Evolutionary conservation across 2,113 vertebrate species (phyloP).

Genomic region (Paratilapia polleni): DNA sequence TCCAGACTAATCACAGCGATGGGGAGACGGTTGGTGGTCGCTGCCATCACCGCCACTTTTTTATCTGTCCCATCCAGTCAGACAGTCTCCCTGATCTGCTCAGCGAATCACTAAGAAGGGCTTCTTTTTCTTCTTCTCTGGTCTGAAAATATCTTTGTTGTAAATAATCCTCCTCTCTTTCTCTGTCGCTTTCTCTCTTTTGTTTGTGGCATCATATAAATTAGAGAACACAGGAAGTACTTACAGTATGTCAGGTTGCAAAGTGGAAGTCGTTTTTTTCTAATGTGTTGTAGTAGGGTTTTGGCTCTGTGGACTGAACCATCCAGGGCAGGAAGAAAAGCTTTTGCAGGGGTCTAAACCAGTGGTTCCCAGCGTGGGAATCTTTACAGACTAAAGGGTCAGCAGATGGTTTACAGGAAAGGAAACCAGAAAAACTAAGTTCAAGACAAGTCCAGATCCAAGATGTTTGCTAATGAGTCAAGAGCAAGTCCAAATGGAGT

Average conservation of each 20-base stretch:
- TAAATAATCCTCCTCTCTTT: slow-evolving; percentile 51
- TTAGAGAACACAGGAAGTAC: slow-evolving; percentile 17
- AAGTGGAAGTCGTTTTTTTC: neutral
- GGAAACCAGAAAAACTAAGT: neutral
- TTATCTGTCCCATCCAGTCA: slow-evolving; percentile 39
- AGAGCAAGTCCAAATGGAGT: neutral
- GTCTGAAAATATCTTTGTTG: slow-evolving; percentile 41
- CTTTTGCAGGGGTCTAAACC: neutral
- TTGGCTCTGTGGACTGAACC: neutral
- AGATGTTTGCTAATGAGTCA: neutral
- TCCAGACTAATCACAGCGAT: neutral
- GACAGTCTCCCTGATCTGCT: slow-evolving; percentile 29
- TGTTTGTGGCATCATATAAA: slow-evolving; percentile 6
- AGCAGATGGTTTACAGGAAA: neutral
- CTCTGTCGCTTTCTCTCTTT: slow-evolving; percentile 17
- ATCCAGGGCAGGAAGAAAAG: too few relatives aligned
- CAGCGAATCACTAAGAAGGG: slow-evolving; percentile 65
- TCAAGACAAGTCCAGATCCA: neutral
- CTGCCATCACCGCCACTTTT: neutral
- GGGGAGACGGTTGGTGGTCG: neutral
- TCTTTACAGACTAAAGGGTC: neutral
- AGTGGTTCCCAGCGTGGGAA: neutral
- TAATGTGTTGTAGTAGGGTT: neutral
- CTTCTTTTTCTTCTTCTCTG: slow-evolving; percentile 45
- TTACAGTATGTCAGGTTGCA: neutral